phyloP scores from a whole-genome alignment of 2,888 invertebrate genomes.

The Fragum fragum region DNA sequence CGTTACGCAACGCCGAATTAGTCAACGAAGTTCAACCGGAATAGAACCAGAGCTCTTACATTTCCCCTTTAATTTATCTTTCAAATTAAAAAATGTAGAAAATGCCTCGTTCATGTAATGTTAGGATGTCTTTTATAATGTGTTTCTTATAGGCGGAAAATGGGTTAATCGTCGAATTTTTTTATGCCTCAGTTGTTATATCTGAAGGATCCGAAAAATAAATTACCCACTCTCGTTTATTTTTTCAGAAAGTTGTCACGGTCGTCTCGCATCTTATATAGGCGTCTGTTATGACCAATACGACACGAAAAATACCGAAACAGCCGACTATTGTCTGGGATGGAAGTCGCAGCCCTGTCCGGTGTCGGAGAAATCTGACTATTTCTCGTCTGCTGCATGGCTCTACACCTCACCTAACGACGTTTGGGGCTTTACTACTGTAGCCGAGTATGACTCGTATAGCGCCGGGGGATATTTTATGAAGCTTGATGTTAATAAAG shows the following conservation, averaged over 20 bases:
- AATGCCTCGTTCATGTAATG: too few relatives aligned
- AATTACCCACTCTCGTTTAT: too few relatives aligned
- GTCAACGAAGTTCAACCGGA: too few relatives aligned
- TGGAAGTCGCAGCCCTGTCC: constrained; percentile 52
- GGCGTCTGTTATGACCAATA: constrained; percentile 44
- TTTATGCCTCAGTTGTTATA: too few relatives aligned
- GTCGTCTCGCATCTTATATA: constrained; percentile 37
- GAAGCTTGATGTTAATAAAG: constrained; percentile 64
- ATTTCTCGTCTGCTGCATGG: constrained; percentile 60
- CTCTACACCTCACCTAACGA: constrained; percentile 49
- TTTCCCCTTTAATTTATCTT: too few relatives aligned
- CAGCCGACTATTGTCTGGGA: constrained; percentile 44
- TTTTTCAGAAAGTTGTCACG: constrained; percentile 49
- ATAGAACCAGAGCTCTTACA: too few relatives aligned
- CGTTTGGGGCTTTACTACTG: constrained; percentile 63
- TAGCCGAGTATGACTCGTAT: constrained; percentile 52
- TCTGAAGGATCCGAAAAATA: too few relatives aligned
- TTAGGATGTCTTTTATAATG: too few relatives aligned
- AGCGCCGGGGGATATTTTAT: constrained; percentile 65
- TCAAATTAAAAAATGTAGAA: too few relatives aligned
- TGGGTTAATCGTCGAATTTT: too few relatives aligned
- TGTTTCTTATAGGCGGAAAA: too few relatives aligned
- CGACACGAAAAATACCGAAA: constrained; percentile 33
- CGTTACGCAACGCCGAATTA: too few relatives aligned
- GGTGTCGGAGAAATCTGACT: constrained; percentile 53